phyloP scores from a whole-genome alignment of 2,888 invertebrate genomes.

The Aproaerema taeniolella region DNA sequence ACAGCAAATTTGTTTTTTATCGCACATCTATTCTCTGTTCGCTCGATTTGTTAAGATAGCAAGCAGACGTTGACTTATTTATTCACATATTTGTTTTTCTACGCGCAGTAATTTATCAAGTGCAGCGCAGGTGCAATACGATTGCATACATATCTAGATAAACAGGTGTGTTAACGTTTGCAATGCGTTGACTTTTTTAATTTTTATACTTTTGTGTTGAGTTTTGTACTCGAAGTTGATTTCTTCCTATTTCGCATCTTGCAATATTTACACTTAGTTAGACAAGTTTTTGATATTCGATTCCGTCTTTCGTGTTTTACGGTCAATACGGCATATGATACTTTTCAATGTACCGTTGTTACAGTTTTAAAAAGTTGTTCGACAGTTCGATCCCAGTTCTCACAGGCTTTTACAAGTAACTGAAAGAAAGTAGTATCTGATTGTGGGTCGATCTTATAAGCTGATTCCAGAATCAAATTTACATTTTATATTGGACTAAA shows the following conservation, averaged over 20 bases:
- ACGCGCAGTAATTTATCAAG: slow-evolving; percentile 13
- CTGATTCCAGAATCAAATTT: too few relatives aligned
- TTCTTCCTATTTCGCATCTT: too few relatives aligned
- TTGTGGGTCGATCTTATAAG: slow-evolving; percentile 2
- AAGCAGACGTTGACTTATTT: too few relatives aligned
- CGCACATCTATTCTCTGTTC: too few relatives aligned
- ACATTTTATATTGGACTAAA: too few relatives aligned
- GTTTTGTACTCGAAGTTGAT: too few relatives aligned
- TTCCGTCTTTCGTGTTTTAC: too few relatives aligned
- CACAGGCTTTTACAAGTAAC: slow-evolving; percentile 7
- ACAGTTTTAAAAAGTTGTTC: slow-evolving; percentile 8
- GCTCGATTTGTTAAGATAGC: too few relatives aligned
- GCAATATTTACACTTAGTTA: too few relatives aligned
- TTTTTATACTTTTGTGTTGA: slow-evolving; percentile 1
- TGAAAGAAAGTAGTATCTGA: slow-evolving; percentile 3
- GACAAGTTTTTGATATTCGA: too few relatives aligned
- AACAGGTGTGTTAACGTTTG: slow-evolving; percentile 36
- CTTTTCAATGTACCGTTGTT: slow-evolving; percentile 5
- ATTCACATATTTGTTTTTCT: background rate
- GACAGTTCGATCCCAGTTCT: background rate
- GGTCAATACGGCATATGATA: slow-evolving; percentile 1
- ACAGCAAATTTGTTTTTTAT: slow-evolving; percentile 3
- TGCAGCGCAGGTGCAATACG: slow-evolving; percentile 8
- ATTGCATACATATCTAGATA: slow-evolving; percentile 30
- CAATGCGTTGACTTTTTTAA: background rate